Conservation (phyloP, 2,113 vertebrate genomes). For the Oriolus oriolus region DNA sequence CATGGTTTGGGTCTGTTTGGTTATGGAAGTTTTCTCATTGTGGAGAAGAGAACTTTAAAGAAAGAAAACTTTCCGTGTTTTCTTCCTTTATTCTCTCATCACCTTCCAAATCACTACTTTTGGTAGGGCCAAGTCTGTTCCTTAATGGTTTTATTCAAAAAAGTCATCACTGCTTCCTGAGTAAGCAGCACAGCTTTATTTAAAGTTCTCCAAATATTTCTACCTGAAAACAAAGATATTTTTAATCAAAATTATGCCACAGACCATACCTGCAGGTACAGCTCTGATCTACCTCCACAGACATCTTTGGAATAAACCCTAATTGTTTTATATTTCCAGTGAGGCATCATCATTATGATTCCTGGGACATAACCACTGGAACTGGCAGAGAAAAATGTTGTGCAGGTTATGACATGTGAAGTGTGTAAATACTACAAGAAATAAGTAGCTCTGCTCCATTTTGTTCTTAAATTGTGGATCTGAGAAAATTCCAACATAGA, state of each 20-base stretch:
- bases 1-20: background rate
- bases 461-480: background rate
- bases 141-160: background rate
- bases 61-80: background rate
- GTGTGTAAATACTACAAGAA: background rate
- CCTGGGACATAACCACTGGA: background rate
- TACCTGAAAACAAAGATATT: background rate
- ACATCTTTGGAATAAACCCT: background rate
- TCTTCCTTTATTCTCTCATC: background rate
- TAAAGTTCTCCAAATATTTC: background rate
- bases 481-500: background rate
- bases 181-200: background rate
- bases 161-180: background rate
- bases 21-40: background rate
- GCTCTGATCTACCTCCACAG: background rate
- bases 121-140: background rate
- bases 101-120: background rate
- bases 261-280: background rate
- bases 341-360: background rate
- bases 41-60: background rate
- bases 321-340: background rate
- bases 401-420: background rate
- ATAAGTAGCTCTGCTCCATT: background rate
- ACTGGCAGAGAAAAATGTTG: background rate
- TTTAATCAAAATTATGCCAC: background rate